Conservation (phyloP, 2,797 vertebrate genomes). For the Sphaeramia orbicularis region DNA sequence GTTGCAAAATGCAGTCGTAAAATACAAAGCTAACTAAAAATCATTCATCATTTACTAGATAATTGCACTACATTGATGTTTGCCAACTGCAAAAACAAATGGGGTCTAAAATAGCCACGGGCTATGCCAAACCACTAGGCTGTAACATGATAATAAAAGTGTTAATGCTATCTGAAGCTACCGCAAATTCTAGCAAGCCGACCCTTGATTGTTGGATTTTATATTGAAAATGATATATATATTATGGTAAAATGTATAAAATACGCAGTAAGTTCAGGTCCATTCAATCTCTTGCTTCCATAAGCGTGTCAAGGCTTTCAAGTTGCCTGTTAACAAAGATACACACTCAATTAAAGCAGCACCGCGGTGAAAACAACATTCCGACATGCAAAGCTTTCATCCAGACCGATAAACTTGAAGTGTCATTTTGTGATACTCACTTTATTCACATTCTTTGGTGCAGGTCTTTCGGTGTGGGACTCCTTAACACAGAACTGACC, state of each 20-base stretch:
- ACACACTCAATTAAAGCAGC: conserved; percentile 11
- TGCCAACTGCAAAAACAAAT: conserved; percentile 13
- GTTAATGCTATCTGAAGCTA: neutral
- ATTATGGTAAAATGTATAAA: neutral
- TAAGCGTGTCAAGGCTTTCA: conserved; percentile 45
- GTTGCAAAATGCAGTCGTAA: neutral
- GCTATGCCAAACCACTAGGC: neutral
- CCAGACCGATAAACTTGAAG: neutral
- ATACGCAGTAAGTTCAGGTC: conserved; percentile 36
- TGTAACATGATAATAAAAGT: conserved; percentile 4
- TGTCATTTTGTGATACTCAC: conserved; percentile 80
- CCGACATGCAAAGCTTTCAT: conserved; percentile 4
- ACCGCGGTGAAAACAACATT: conserved; percentile 5
- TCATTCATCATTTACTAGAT: neutral
- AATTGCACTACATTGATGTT: neutral
- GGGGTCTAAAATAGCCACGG: neutral
- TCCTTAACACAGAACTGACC: conserved; percentile 55
- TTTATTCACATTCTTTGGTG: conserved; percentile 79
- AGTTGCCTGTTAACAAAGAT: conserved; percentile 64
- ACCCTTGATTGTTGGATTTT: too few relatives aligned
- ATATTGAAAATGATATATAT: neutral
- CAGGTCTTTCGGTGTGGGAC: conserved; percentile 56
- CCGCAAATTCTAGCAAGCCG: neutral
- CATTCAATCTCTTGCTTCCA: conserved; percentile 72
- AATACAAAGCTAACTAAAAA: neutral